Evolutionary conservation across 2,888 invertebrate species (phyloP), one percentile per base, ranked within the genome.

Genomic region (Coleophora flavipennella): DNA sequence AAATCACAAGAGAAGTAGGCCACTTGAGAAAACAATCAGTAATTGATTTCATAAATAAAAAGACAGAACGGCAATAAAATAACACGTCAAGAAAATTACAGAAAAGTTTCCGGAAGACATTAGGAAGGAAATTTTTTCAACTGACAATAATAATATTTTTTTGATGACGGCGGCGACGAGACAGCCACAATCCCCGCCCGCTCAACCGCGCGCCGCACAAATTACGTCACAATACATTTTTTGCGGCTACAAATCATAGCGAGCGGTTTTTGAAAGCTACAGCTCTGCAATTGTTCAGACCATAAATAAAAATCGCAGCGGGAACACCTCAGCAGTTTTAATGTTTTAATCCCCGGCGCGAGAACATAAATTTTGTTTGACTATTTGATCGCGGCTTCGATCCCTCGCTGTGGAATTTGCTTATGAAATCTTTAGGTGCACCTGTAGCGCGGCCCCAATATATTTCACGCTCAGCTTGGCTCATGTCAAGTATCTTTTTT

Each of bases 271-370:
- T n/a, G 61, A n/a, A n/a, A n/a, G n/a, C n/a, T n/a, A 59, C 65
- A 62, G 49, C 55, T 48, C 55, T 59, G 55, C 72, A 71, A 73
- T 73, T 69, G 67, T 67, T 65, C 61, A 41, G 50, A 60, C 61
- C 59, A 65, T 76, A 77, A 77, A 77, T 77, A 73, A 74, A 72
- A 74, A 68, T 66, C 63, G 66, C 63, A 59, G 57, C 57, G 57
- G 59, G 60, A 73, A 71, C 74, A 75, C 73, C 74, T 77, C 76
- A 75, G 74, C 76, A 73, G 66, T 75, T 75, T 76, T 76, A 71
- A 76, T 74, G 75, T 73, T 76, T 76, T 76, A 73, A 75, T 75
- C 71, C 68, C 49, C 58, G 57, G 41, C 50, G 55, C 55, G 57
- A 49, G 59, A 60, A 55, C 67, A 69, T 76, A 75, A 74, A 76